Conservation (phyloP, 92 coral and sea anemone species). For the Galaxea fascicularis region DNA sequence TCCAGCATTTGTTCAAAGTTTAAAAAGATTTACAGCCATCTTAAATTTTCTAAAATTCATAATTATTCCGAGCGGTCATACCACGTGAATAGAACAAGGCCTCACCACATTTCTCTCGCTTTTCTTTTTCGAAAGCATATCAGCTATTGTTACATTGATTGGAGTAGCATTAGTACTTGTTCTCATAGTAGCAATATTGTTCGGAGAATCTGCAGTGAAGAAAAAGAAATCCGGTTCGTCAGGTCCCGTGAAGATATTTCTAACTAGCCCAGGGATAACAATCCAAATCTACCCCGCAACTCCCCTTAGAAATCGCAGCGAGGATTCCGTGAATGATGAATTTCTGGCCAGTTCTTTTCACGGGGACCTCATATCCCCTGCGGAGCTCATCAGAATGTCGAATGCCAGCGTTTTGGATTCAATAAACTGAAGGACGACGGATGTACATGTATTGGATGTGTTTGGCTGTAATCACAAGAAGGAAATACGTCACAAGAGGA, state of each 20-base stretch:
- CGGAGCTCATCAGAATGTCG: neutral
- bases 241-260: neutral
- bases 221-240: constrained; percentile 1
- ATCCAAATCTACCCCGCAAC: constrained; percentile 31
- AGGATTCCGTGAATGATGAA: neutral
- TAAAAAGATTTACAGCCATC: too few species aligned
- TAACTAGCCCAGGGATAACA: constrained; percentile 23
- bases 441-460: too few species aligned
- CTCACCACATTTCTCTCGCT: too few species aligned
- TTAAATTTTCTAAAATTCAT: too few species aligned
- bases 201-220: constrained; percentile 9
- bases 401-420: neutral
- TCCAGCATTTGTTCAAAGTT: too few species aligned
- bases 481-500: too few species aligned
- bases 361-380: neutral
- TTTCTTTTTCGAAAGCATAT: neutral
- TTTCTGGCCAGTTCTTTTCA: too few species aligned
- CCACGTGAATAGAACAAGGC: neutral
- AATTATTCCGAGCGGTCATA: too few species aligned
- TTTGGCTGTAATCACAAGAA: too few species aligned
- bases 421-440: neutral
- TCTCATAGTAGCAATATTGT: neutral
- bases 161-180: constrained; percentile 5
- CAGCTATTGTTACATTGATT: neutral
- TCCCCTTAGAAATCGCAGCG: neutral